Percentiles rank a stretch among this genome's conserved stretches.
Conservation (phyloP, 1,140 invertebrate species). For the Cyclina sinensis region DNA sequence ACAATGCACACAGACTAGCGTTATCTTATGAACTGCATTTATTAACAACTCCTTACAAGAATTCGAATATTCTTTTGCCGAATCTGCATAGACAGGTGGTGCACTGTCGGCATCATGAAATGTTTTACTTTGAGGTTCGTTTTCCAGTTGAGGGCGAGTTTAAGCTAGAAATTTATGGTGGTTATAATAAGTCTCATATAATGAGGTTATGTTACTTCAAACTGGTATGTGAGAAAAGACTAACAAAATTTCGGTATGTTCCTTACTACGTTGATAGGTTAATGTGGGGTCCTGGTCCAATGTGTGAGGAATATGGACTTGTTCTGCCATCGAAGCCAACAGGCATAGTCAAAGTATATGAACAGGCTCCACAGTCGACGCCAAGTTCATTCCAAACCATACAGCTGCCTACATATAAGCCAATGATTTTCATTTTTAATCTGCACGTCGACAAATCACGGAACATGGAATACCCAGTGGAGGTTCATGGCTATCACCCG, state of each 20-base stretch:
- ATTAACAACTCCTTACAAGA: background rate
- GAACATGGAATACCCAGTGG: background rate
- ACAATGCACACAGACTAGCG: constrained; percentile 40
- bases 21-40: constrained; percentile 45
- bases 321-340: constrained; percentile 52
- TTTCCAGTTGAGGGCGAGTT: constrained; percentile 62
- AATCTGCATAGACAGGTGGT: constrained; percentile 20
- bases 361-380: background rate
- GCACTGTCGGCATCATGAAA: constrained; percentile 32
- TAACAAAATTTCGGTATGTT: constrained; percentile 12
- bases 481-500: constrained; percentile 11
- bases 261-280: constrained; percentile 11
- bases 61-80: background rate
- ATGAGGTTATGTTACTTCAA: constrained; percentile 52
- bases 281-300: constrained; percentile 60
- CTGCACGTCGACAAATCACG: constrained; percentile 34
- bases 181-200: constrained; percentile 24
- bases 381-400: background rate
- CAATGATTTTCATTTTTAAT: constrained; percentile 12
- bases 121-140: constrained; percentile 52
- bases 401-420: constrained; percentile 21
- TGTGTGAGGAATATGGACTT: constrained; percentile 19
- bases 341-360: constrained; percentile 26
- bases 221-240: constrained; percentile 39
- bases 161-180: constrained; percentile 46